Evolutionary conservation across 2,797 vertebrate genomes (phyloP).

Genomic region (Acridotheres tristis): DNA sequence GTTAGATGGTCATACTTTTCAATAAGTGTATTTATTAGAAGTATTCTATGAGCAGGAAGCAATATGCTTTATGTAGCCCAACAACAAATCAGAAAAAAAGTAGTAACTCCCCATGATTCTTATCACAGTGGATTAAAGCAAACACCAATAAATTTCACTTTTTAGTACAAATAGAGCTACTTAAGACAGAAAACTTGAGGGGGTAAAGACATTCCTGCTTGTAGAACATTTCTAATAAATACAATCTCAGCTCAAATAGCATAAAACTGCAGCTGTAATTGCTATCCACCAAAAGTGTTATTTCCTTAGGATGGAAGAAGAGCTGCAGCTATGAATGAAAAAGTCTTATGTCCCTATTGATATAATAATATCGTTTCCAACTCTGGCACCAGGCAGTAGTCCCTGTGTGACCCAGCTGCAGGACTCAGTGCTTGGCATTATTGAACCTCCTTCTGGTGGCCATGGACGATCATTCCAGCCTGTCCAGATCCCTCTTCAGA

Average conservation of each 20-base stretch:
- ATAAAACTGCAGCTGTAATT: background rate
- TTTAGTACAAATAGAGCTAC: background rate
- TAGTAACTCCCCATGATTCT: background rate
- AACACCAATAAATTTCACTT: background rate
- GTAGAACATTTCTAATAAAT: background rate
- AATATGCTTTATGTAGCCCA: background rate
- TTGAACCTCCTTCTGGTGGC: background rate
- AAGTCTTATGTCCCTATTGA: background rate
- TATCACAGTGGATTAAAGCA: background rate
- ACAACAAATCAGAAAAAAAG: background rate
- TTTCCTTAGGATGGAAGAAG: background rate
- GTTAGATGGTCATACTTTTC: background rate
- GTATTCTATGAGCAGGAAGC: background rate
- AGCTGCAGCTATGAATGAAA: background rate
- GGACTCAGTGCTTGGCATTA: fast-evolving
- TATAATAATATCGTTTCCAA: background rate
- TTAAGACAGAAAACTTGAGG: background rate
- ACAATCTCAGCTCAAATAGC: background rate
- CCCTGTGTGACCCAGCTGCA: background rate
- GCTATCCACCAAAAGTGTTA: background rate
- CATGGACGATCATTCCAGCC: background rate
- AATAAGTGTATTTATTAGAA: background rate
- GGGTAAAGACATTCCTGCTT: background rate
- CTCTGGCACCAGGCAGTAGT: background rate
- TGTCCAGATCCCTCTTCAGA: background rate